Percentiles rank a stretch among this genome's conserved stretches.
Conservation (phyloP, 2,888 invertebrate species). For the Zelleria hepariella region DNA sequence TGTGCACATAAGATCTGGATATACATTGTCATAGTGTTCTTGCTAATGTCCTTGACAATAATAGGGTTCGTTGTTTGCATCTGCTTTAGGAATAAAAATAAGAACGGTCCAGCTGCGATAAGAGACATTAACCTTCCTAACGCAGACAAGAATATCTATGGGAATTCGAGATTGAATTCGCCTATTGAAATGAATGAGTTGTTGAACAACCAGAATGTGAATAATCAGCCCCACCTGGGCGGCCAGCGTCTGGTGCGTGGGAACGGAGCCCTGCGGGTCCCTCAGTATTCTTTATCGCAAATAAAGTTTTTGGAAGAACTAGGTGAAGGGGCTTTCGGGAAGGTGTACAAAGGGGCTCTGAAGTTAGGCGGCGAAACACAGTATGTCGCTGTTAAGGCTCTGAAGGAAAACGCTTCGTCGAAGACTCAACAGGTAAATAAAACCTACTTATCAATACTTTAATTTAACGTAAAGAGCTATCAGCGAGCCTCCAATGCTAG, state of each 20-base stretch:
- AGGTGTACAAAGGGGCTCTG: slow-evolving; percentile 96
- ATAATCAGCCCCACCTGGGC: slow-evolving; percentile 56
- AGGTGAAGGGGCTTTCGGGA: slow-evolving; percentile 97
- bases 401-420: slow-evolving; percentile 92
- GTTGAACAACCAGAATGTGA: slow-evolving; percentile 70
- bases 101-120: slow-evolving; percentile 74
- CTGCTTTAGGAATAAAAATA: slow-evolving; percentile 73
- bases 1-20: slow-evolving; percentile 90
- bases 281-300: slow-evolving; percentile 89
- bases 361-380: slow-evolving; percentile 77
- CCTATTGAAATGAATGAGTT: slow-evolving; percentile 89
- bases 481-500: no score
- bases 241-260: slow-evolving; percentile 57
- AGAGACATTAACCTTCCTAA: slow-evolving; percentile 80
- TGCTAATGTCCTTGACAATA: slow-evolving; percentile 65
- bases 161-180: slow-evolving; percentile 81
- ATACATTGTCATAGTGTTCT: slow-evolving; percentile 79
- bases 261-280: slow-evolving; percentile 75
- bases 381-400: slow-evolving; percentile 93
- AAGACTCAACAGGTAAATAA: slow-evolving; percentile 94
- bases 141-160: slow-evolving; percentile 86
- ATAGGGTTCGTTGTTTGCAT: slow-evolving; percentile 68
- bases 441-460: no score
- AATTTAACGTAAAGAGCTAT: no score
- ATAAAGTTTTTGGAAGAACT: slow-evolving; percentile 91